These are phyloP conservation scores for Siphonodentalium dalli DNA, from an alignment of 2,888 invertebrate genomes.

Conservation along the genomic window DNA sequence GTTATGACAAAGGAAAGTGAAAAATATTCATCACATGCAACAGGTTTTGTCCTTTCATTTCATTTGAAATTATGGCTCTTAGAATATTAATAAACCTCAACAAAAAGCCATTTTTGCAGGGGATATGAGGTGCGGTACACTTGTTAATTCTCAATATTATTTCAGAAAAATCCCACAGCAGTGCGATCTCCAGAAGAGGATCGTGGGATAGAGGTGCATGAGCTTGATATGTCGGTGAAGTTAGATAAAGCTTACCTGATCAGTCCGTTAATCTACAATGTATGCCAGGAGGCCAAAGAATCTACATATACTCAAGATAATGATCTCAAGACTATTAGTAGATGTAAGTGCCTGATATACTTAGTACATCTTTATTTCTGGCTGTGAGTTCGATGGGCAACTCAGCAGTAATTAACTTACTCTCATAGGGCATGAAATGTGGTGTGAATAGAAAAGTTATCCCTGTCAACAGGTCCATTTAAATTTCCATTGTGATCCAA, in stretches of 20 bases:
- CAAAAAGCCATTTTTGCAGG: no score
- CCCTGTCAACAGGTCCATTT: no score
- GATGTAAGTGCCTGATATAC: conserved; percentile 34
- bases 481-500: no score
- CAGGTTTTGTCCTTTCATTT: no score
- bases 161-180: conserved; percentile 80
- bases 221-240: conserved; percentile 83
- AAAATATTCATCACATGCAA: not conserved
- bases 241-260: conserved; percentile 75
- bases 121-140: not conserved
- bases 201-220: conserved; percentile 81
- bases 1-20: no score
- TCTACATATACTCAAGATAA: conserved; percentile 46
- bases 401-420: no score
- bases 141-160: not conserved
- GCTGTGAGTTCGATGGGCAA: no score
- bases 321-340: conserved; percentile 54
- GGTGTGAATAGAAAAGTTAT: no score
- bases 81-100: no score
- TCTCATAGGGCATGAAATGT: no score
- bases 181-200: conserved; percentile 91
- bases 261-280: conserved; percentile 75
- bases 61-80: not conserved
- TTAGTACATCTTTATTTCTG: no score
- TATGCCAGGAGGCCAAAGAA: conserved; percentile 77